A percentile compares a stretch with the other conserved stretches of the same genome.
phyloP scores from a whole-genome alignment of 2,888 invertebrate genomes.

The Bhutanitis thaidina region DNA sequence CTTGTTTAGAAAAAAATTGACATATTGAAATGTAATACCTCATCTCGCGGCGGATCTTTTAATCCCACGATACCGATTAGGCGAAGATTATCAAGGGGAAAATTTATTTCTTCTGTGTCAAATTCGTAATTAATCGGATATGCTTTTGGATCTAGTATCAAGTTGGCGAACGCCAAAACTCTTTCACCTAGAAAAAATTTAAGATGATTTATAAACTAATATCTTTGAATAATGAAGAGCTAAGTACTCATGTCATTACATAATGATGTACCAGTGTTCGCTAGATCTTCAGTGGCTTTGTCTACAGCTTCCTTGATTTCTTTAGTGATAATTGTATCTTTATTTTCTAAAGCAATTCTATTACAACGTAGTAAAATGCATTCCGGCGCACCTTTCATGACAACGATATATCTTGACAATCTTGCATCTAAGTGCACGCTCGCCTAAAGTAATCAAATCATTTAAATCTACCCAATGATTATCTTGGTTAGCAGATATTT shows the following conservation, averaged over 20 bases:
- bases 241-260: no score
- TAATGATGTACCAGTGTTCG: constrained; percentile 50
- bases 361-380: constrained; percentile 91
- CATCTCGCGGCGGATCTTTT: constrained; percentile 92
- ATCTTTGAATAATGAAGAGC: no score
- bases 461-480: no score
- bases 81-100: constrained; percentile 90
- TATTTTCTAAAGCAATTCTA: constrained; percentile 90
- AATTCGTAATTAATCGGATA: constrained; percentile 93
- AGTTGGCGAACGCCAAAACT: constrained; percentile 95
- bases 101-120: constrained; percentile 92
- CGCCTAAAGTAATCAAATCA: constrained; percentile 36
- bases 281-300: constrained; percentile 47
- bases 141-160: constrained; percentile 88
- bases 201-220: no score
- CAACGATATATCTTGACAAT: constrained; percentile 88
- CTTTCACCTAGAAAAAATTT: constrained; percentile 84
- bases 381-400: constrained; percentile 99
- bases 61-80: constrained; percentile 97
- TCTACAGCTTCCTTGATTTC: constrained; percentile 45
- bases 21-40: no score
- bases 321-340: constrained; percentile 74
- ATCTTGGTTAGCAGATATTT: no score
- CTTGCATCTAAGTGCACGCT: constrained; percentile 90
- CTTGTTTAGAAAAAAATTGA: no score